These are phyloP conservation scores for Callosobruchus maculatus DNA, from an alignment of 2,888 invertebrate species.

Conservation along the genomic window DNA sequence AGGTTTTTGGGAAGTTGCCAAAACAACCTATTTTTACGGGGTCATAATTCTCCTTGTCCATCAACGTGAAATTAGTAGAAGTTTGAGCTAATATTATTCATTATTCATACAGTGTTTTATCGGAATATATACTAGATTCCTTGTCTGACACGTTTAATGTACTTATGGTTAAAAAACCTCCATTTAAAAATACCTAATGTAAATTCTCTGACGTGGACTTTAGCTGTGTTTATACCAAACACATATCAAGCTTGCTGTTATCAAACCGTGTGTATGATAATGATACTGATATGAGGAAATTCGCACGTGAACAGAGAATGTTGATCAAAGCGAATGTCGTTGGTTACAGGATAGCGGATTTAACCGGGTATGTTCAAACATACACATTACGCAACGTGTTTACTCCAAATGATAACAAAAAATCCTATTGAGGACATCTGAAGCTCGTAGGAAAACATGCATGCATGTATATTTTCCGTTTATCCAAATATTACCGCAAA, in stretches of 20 bases:
- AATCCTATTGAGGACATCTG: background rate
- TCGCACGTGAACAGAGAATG: background rate
- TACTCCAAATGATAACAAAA: background rate
- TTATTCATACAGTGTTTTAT: no score
- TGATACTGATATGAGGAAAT: background rate
- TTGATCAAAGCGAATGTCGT: background rate
- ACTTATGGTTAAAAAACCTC: conserved; percentile 9
- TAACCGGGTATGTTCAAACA: background rate
- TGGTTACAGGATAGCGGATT: background rate
- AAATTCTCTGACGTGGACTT: background rate
- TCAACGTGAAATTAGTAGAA: no score
- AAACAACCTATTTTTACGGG: no score
- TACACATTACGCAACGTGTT: background rate
- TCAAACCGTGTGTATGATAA: background rate
- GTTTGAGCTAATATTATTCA: no score
- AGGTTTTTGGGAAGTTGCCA: no score
- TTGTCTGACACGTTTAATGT: background rate
- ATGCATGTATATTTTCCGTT: no score
- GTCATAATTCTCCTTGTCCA: no score
- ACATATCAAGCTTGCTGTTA: background rate
- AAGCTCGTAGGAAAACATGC: no score
- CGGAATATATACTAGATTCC: background rate
- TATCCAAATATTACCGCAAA: no score
- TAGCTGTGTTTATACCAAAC: background rate
- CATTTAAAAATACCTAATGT: background rate